phyloP scores from a whole-genome alignment of 1,140 invertebrate species.

The Hylaeus anthracinus region DNA sequence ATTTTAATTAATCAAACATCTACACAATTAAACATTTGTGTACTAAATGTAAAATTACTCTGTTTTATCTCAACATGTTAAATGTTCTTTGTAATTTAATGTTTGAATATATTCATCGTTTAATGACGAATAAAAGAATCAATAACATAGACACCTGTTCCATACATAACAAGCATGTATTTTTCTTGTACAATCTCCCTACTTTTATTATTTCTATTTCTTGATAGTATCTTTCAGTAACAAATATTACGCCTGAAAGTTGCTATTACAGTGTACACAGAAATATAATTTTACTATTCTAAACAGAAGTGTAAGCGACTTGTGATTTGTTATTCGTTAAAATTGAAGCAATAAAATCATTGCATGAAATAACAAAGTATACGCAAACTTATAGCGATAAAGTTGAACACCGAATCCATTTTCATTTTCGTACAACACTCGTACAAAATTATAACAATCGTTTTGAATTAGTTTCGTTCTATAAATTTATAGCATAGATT shows the following conservation, averaged over 20 bases:
- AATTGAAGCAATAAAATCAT: not conserved
- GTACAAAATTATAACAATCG: conserved; percentile 9
- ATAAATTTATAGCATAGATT: not conserved
- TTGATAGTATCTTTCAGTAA: conserved; percentile 22
- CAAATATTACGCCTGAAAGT: conserved; percentile 25
- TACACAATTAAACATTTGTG: conserved; percentile 1
- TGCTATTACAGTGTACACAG: conserved; percentile 23
- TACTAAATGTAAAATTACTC: conserved; percentile 1
- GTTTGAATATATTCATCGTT: conserved; percentile 11
- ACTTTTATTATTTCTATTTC: conserved; percentile 33
- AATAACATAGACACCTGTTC: conserved; percentile 28
- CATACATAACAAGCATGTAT: conserved; percentile 36
- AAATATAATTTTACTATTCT: conserved; percentile 21
- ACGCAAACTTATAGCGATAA: not conserved
- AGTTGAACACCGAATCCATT: not conserved
- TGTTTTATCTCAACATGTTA: not conserved
- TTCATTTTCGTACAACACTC: not conserved
- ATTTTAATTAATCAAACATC: conserved; percentile 19
- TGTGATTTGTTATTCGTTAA: conserved; percentile 1
- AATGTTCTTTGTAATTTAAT: not conserved
- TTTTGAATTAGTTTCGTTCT: not conserved
- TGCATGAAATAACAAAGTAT: conserved; percentile 2
- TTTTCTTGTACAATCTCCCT: conserved; percentile 28
- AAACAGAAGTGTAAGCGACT: conserved; percentile 15
- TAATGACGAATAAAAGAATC: conserved; percentile 29